Conservation (phyloP, 2,113 vertebrate genomes). For the Phalacrocorax carbo region DNA sequence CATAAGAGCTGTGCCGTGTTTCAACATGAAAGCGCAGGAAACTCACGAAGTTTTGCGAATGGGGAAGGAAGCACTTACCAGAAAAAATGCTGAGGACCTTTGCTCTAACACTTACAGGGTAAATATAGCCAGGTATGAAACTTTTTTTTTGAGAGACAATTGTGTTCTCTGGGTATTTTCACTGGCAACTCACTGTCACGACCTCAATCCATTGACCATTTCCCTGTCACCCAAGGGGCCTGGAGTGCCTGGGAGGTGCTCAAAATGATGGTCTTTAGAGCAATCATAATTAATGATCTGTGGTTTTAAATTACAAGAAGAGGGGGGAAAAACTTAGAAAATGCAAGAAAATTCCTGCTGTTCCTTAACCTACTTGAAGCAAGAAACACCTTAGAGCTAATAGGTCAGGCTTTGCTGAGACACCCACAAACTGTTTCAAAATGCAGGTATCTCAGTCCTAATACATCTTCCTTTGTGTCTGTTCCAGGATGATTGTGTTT, state of each 20-base stretch:
- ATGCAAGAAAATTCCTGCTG: background rate
- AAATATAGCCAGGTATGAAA: background rate
- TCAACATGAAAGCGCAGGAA: background rate
- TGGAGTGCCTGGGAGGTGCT: background rate
- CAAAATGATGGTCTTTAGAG: background rate
- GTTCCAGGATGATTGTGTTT: conserved; percentile 7
- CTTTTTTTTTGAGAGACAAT: background rate
- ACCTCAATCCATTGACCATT: background rate
- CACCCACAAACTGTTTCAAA: background rate
- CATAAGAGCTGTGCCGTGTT: background rate
- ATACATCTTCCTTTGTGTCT: background rate
- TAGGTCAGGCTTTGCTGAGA: background rate
- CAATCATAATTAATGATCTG: background rate
- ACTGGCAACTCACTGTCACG: background rate
- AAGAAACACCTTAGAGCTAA: conserved; percentile 4
- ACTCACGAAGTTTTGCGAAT: background rate
- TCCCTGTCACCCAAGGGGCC: background rate
- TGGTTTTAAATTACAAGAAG: background rate
- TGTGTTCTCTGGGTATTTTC: background rate
- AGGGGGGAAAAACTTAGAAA: background rate
- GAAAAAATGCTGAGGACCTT: background rate
- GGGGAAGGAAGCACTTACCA: background rate
- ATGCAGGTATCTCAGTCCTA: background rate
- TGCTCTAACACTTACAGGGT: background rate
- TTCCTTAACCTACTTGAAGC: conserved; percentile 20